Evolutionary conservation across 2,888 invertebrate genomes (phyloP), one percentile per base, ranked within the genome.

Genomic region (Trissonchulus sp.): DNA sequence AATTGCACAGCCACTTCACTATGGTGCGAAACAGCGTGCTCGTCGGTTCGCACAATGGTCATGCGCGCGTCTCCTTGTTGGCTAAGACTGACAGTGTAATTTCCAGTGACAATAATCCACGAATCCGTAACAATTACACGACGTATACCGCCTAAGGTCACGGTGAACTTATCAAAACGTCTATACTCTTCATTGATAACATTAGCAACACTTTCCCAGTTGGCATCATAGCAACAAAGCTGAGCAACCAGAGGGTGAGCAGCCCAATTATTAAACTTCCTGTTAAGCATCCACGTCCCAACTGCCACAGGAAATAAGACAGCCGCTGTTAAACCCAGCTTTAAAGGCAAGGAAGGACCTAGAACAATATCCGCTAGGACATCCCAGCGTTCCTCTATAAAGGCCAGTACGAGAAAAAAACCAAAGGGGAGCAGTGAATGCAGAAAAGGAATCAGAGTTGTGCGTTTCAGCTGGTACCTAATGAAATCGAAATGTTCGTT

Each of bases 31-130:
- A 93, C 87, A 36, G 80, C 78, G 76, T 85, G 85, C 65, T 85
- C 84, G 68, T 86, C 85, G 37, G 91, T 90, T 80, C 90, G 89
- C 78, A 90, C 90, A 30, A 93, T 90, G 48, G 91, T 89, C 23
- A 94, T 87, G 0, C 89, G 87, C 31, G 92, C 90, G 84, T 94
- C 93, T 79, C 35, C 75, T 60, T 94, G 94, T 83, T 92, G 91
- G 0, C 92, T 90, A 71, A 93, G 85, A 80, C 90, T 86, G 0
- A 94, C 85, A 78, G 86, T 88, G 81, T 94, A 92, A 63, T 91
- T 90, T 0, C 90, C 88, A 0, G 92, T 89, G 86, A 93, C 93
- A 72, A 95, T 89, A 34, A 95, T 89, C 93, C 94, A 95, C 77
- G 91, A 92, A 83, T 92, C 91, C 0, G 93, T 94, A 48, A 86